Base-by-base conservation (phyloP, 1,140 invertebrate genomes). In the Orchesella cincta region DNA sequence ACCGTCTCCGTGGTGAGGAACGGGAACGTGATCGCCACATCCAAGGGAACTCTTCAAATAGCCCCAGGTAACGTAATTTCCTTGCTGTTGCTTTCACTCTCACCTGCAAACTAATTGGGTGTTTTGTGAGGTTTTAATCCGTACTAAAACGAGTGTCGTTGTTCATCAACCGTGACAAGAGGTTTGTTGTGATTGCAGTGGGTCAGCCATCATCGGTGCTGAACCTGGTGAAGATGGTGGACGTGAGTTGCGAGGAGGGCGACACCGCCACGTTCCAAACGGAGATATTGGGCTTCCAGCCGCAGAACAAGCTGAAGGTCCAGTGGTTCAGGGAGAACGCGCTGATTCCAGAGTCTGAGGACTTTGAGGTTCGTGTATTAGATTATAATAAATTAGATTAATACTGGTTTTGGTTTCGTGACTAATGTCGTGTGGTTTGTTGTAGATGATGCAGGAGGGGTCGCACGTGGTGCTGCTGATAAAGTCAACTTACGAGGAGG, bases 291-390 rank as follows among this genome's bases (percentile, higher is more conserved):
- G 89, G 89, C 36, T 91, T 93, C 79, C 92, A 92, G 82, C 94
- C 94, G 5, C 93, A 90, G 1, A 33, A 5, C 62, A 67, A 67
- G 23, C 62, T 67, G 1, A 67, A 67, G 23, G 90, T 94, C 51
- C 93, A 95, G 84, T 97, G 95, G 95, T 92, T 93, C 83, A 89
- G 94, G 79, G 94, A 96, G 87, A 93, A 94, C 81, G 91, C 91
- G 81, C 88, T 95, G 36, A 95, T 97, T 83, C 94, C 94, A 16
- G 91, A 94, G 85, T 93, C 93, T 62, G 92, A 93, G 78, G 94
- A 96, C 86, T 97, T 97, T 85, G 93, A 95, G 90, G 94, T 96
- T 18, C 18, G 87, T 88, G 82, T 83, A 81, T 54, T 52, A 62
- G 51, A 39, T 70, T 54, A 39, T n/a, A 76, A 46, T 12, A 64